Conservation (phyloP, 2,113 vertebrate genomes). For the Bos indicus region DNA sequence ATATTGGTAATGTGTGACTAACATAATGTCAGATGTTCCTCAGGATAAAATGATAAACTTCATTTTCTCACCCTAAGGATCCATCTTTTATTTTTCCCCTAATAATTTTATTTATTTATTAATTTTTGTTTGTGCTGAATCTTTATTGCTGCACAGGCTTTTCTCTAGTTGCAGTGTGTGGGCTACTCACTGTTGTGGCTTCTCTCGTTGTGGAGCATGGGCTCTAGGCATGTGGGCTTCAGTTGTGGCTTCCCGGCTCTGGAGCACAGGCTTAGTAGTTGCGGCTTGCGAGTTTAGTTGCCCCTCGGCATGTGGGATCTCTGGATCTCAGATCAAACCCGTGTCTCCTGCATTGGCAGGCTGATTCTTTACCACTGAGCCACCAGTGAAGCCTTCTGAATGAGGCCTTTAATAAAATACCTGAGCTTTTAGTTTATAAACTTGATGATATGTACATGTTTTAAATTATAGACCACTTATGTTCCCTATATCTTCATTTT, state of each 20-base stretch:
- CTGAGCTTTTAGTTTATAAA: slow-evolving; percentile 13
- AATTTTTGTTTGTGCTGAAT: not conserved
- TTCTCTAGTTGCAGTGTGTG: not conserved
- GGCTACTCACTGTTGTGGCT: not conserved
- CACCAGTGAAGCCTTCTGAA: not conserved
- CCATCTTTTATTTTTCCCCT: not conserved
- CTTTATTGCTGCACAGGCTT: not conserved
- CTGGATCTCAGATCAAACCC: not conserved
- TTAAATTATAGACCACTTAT: not conserved
- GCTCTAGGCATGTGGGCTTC: not conserved
- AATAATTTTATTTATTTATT: not conserved
- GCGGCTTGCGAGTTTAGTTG: not conserved
- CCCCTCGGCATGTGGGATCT: not conserved
- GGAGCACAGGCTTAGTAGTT: not conserved
- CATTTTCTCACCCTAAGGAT: not conserved
- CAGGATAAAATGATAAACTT: not conserved
- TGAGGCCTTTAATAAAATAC: not conserved
- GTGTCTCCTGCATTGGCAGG: not conserved
- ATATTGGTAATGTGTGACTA: slow-evolving; percentile 8
- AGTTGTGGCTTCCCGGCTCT: not conserved
- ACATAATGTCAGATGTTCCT: not conserved
- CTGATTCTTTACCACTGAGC: not conserved
- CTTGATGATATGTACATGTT: not conserved
- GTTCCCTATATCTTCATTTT: not conserved
- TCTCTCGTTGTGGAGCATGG: not conserved